Base-by-base conservation (phyloP, 2,888 invertebrate species). In the Nematopogon swammerdamellus region DNA sequence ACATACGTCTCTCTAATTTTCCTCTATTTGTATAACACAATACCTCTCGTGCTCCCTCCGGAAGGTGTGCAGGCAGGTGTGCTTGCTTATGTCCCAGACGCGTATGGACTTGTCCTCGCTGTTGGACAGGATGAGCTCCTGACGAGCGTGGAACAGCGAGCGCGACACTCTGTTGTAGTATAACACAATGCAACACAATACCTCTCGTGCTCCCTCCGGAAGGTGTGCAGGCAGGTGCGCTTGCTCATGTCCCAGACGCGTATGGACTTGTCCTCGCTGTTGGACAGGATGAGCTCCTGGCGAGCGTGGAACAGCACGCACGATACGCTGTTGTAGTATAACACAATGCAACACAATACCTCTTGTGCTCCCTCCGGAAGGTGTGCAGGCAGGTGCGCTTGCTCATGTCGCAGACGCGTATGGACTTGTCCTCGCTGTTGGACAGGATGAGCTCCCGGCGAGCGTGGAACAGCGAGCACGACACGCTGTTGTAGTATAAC, bases 91-190 rank as follows among this genome's bases (percentile, higher is more conserved):
- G 70, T 99, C 98, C 99, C 99, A 99, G 1, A 99, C 96, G 1
- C 98, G 84, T 59, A 99, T 96, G 63, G 93, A 95, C 71, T n/a
- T 96, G 79, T 99, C 98, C 71, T 99, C 99, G 17, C 97, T 92
- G 74, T 99, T 98, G 30, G 96, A 96, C 45, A 99, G 79, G 53
- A 99, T 94, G 20, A 98, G 81, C 64, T 99, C 99, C 68, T 97
- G 95, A 17, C 96, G 84, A 1, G 99, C 97, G 75, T 99, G 98
- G 79, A 99, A 99, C 45, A 97, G 73, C 0, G 93, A 96, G 64
- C 97, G 97, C 0, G 97, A 98, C 2, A 99, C 98, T 70, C 99
- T 99, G 82, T 98, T 97, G 82, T 98, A 99, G 69, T 99, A 99
- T n/a, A n/a, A n/a, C n/a, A n/a, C n/a, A n/a, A n/a, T n/a, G n/a